These are phyloP conservation scores for Drosophila pseudoananassae DNA, from an alignment of 1,140 invertebrate species.

Conservation along the genomic window DNA sequence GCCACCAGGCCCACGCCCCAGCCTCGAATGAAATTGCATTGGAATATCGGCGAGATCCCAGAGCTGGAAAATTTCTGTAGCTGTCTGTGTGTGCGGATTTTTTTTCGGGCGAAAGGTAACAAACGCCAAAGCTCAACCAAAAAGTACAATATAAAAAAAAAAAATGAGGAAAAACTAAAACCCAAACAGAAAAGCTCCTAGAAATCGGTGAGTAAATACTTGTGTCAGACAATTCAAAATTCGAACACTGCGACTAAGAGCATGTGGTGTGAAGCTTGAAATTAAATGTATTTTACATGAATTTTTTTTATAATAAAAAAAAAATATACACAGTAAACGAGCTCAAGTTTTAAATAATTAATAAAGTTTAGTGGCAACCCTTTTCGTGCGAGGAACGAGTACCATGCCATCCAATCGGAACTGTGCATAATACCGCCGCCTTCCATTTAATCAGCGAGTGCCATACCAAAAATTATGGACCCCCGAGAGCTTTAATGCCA, in stretches of 20 bases:
- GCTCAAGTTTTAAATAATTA: background rate
- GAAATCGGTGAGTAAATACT: conserved; percentile 33
- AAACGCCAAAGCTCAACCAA: conserved; percentile 39
- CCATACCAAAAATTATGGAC: conserved; percentile 37
- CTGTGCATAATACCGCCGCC: conserved; percentile 46
- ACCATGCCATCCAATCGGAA: conserved; percentile 26
- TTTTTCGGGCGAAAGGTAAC: conserved; percentile 29
- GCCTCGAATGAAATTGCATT: conserved; percentile 44
- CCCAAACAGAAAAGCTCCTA: conserved; percentile 21
- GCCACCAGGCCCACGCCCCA: conserved; percentile 16
- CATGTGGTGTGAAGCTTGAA: background rate
- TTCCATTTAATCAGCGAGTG: conserved; percentile 54
- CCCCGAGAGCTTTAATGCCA: conserved; percentile 40
- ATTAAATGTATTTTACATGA: too few relatives aligned
- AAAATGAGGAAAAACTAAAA: conserved; percentile 7
- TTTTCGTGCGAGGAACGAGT: conserved; percentile 22
- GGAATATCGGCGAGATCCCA: conserved; percentile 44
- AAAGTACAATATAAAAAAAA: conserved; percentile 28
- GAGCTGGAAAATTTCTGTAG: conserved; percentile 44
- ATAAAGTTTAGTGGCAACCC: conserved; percentile 6
- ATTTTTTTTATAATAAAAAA: too few relatives aligned
- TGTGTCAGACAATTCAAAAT: conserved; percentile 17
- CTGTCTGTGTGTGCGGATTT: conserved; percentile 16
- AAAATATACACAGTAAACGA: too few relatives aligned
- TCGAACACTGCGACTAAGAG: background rate